Base-by-base conservation (phyloP, 2,797 vertebrate species). In the Hyperoplus immaculatus region DNA sequence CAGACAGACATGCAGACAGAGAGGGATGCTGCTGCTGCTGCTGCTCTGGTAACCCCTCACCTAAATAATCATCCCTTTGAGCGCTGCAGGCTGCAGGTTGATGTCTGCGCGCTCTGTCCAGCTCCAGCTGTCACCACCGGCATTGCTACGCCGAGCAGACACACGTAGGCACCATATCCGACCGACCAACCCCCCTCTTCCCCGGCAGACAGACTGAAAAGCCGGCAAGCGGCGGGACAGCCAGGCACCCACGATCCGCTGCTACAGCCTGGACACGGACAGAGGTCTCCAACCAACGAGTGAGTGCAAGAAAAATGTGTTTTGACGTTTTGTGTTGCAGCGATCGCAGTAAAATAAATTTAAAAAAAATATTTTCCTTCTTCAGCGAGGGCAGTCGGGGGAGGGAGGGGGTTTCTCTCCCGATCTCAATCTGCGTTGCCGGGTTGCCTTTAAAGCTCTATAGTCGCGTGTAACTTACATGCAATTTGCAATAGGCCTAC, bases 121-220 rank as follows among this genome's bases (percentile, higher is more conserved):
- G 93, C 93, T 80, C 84, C 93, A 94, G 93, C 93, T 93, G 94
- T 92, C 92, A 87, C 85, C 78, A 79, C 88, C 85, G 81, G 82
- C 91, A 94, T 92, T 90, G 91, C 87, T 81, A 88, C 88, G 51
- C 78, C 80, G 8, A 72, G 82, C 86, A 74, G 69, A 78, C 85
- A 76, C 93, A 95, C 95, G 93, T 94, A 94, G 84, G 77, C 88
- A 60, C 82, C 29, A 79, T 54, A 71, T 70, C 76, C 81, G 79
- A 80, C 85, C 79, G 75, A 82, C 85, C 91, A 84, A 71, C 87
- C 88, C 86, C 83, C 83, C 64, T 61, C 47, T 68, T 63, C 47
- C 70, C 73, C 78, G 83, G 29, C 29, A 3, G 65, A 83, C 84
- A 80, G 75, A 84, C 70, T 39, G 80, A 65, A 58, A 85, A 88